Percentiles rank a stretch among this genome's conserved stretches.
Conservation (phyloP, 2,888 invertebrate species). For the Enoplolaimus lenunculus region DNA sequence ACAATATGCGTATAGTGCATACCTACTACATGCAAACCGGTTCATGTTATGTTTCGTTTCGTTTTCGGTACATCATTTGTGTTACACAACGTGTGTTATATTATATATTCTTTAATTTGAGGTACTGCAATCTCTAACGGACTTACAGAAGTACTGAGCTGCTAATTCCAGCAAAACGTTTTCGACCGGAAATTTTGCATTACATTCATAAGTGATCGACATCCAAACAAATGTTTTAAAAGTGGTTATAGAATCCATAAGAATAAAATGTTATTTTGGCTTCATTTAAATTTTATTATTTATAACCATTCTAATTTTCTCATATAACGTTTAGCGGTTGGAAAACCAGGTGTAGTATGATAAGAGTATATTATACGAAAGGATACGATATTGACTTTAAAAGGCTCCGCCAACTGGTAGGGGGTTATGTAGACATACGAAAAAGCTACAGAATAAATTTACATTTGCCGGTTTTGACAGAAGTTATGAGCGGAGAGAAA, state of each 20-base stretch:
- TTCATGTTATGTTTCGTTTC: not conserved
- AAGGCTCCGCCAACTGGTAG: not conserved
- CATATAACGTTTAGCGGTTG: not conserved
- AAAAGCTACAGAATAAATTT: too few species aligned
- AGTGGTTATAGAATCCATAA: too few species aligned
- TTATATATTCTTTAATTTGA: too few species aligned
- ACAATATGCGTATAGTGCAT: not conserved
- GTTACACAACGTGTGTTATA: too few species aligned
- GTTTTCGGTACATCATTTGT: too few species aligned
- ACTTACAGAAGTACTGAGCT: too few species aligned
- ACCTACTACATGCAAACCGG: not conserved
- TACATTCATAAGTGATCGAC: too few species aligned
- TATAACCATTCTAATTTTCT: not conserved
- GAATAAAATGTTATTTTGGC: not conserved
- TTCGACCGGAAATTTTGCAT: not conserved
- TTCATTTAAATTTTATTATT: not conserved
- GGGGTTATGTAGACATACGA: not conserved
- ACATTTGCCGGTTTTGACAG: too few species aligned
- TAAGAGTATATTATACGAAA: not conserved
- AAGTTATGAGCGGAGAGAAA: constrained; percentile 1
- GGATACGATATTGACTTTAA: not conserved
- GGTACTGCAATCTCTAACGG: not conserved
- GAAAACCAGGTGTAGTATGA: not conserved
- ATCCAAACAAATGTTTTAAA: too few species aligned
- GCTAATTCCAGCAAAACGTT: not conserved